Base-by-base conservation (phyloP, 2,888 invertebrate genomes). In the Salpingus planirostris region DNA sequence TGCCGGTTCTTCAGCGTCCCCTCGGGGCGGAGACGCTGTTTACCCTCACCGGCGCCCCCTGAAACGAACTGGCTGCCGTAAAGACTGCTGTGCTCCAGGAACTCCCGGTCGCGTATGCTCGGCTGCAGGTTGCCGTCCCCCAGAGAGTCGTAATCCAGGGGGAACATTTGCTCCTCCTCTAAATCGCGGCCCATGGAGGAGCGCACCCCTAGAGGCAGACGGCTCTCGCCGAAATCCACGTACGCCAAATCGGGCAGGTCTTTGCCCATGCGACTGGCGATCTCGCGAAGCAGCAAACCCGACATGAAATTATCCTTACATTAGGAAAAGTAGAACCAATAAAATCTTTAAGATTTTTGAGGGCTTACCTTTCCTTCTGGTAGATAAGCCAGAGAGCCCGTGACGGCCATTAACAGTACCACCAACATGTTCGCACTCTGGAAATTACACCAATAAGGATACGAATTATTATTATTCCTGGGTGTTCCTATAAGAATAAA, bases 61-160 rank as follows among this genome's bases (percentile, higher is more conserved):
- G 78, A 75, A 29, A 81, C 68, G 55, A 77, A 80, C 54, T 86
- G 84, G 57, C 83, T 84, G 2, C 64, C 62, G 60, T 62, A 74
- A 2, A 78, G 60, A 2, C 69, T 68, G 49, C 80, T 87, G 62
- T 91, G 91, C 56, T 85, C 84, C 49, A 91, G 57, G 56, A 83
- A 90, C 57, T 92, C 91, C 52, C 86, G 86, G 62, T 91, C 91
- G 13, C 92, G 73, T 39, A 88, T 70, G 46, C 84, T 85, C 3
- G 87, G 86, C 64, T 78, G 80, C 10, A 79, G 75, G 60, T 78
- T 80, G 15, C 74, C 69, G 24, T 78, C 78, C 39, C 80, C 72
- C 29, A 55, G 29, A 39, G 58, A 74, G 42, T 85, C 85, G 57
- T 85, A 87, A 58, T 86, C 85, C 44, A 78, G 60, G 0, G 68